These are phyloP conservation scores for Drosophila paulistorum DNA, from an alignment of 1,140 invertebrate species.

Conservation along the genomic window DNA sequence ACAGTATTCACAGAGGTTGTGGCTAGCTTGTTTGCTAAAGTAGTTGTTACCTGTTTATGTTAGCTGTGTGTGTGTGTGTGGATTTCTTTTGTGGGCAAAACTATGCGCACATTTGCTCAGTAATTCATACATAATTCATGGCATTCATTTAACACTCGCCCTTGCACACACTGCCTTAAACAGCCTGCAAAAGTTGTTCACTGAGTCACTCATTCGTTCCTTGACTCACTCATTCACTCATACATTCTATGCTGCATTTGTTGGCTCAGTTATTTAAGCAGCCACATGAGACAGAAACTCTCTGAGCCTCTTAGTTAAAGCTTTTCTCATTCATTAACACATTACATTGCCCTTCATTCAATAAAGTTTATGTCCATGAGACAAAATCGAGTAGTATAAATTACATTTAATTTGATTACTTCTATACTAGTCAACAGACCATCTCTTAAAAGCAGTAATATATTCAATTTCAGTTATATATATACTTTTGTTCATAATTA, in stretches of 20 bases:
- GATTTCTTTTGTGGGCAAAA: constrained; percentile 39
- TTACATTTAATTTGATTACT: too few relatives aligned
- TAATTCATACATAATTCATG: constrained; percentile 80
- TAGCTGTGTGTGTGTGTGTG: constrained; percentile 19
- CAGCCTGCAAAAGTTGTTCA: constrained; percentile 11
- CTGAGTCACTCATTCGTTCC: constrained; percentile 17
- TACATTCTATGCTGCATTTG: neutral
- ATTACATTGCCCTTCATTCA: constrained; percentile 29
- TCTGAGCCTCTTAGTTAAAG: constrained; percentile 32
- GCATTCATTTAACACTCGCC: constrained; percentile 75
- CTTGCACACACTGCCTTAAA: constrained; percentile 21
- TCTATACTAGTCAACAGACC: too few relatives aligned
- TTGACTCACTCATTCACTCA: constrained; percentile 6
- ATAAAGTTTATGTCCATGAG: constrained; percentile 2
- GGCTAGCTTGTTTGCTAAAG: constrained; percentile 45
- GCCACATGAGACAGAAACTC: constrained; percentile 54
- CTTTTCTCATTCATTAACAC: constrained; percentile 68
- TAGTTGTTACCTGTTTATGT: constrained; percentile 59
- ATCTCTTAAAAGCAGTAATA: too few relatives aligned
- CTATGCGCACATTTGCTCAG: constrained; percentile 66
- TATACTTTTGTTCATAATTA: too few relatives aligned
- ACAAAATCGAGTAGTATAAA: too few relatives aligned
- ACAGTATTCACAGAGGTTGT: constrained; percentile 20
- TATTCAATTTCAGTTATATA: too few relatives aligned
- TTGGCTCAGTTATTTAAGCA: constrained; percentile 43